phyloP scores from a whole-genome alignment of 2,797 vertebrate species.

The Microctenopoma lineatum region DNA sequence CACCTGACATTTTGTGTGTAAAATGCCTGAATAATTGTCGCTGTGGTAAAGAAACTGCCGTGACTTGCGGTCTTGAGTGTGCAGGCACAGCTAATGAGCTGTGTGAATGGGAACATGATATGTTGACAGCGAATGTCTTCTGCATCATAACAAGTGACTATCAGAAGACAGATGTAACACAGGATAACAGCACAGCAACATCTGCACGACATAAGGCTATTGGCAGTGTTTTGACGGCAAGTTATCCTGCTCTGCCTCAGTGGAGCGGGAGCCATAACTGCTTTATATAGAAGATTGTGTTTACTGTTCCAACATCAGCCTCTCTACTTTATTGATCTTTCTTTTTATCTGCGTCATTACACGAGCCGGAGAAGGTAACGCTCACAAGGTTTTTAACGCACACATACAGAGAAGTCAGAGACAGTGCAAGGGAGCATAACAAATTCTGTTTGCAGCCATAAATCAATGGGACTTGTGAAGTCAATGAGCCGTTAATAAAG shows the following conservation, averaged over 20 bases:
- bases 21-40: not conserved
- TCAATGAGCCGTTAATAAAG: constrained; percentile 44
- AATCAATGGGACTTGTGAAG: constrained; percentile 41
- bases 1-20: not conserved
- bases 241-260: constrained; percentile 6
- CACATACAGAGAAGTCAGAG: not conserved
- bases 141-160: not conserved
- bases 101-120: not conserved
- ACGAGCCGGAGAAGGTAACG: constrained; percentile 11
- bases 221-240: constrained; percentile 2
- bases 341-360: constrained; percentile 14
- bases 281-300: constrained; percentile 12
- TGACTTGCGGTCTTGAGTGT: not conserved
- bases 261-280: not conserved
- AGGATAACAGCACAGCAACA: not conserved
- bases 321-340: constrained; percentile 33
- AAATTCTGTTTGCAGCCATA: constrained; percentile 14
- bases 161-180: not conserved
- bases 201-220: not conserved
- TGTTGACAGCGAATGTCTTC: not conserved
- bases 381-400: not conserved
- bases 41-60: not conserved
- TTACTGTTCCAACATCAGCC: constrained; percentile 14
- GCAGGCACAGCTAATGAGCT: constrained; percentile 14
- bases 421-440: not conserved